Evolutionary conservation across 2,113 vertebrate species (phyloP), one percentile per base, ranked within the genome.

Genomic region (Sander vitreus): DNA sequence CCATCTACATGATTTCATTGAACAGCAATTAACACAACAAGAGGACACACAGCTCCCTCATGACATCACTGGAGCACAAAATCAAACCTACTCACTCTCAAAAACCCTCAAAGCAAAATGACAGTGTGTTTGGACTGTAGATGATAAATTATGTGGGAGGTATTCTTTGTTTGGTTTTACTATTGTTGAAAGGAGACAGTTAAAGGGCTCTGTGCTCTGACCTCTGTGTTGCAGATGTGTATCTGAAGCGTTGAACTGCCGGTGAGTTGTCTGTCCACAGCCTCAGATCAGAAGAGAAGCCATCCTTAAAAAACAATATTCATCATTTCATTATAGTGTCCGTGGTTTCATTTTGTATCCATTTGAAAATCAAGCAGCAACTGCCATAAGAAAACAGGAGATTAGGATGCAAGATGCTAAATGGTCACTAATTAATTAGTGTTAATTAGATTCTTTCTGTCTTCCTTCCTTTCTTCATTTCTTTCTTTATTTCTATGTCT

Each of bases 221-320:
- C 93, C 95, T 95, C 76, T 95, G 96, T 21, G 93, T 93, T 18
- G 86, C 86, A 64, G 94, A 96, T 6, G 88, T 96, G 68, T 94
- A 95, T 78, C 94, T 94, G 74, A 84, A 91, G 39, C 78, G 84
- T 18, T 16, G 92, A n/a, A 78, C 76, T 73, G 48, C 91, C 4
- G 43, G 10, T 68, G 84, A 64, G 76, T 33, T 36, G 43, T 94
- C 72, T 79, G 60, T 88, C 75, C 30, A 69, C 30, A n/a, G 51
- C 69, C 43, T 54, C 8, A 47, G n/a, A 60, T 74, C 60, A 67
- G 76, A 72, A 11, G 69, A 48, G 39, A 18, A 19, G 13, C 16
- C 3, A 36, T 60, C 71, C 92, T 89, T 60, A 15, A 79, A 80
- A 74, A 64, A 47, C 16, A 73, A 78, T 15, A 50, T 27, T 57